phyloP scores from a whole-genome alignment of 2,113 vertebrate genomes.

The Xyrauchen texanus region DNA sequence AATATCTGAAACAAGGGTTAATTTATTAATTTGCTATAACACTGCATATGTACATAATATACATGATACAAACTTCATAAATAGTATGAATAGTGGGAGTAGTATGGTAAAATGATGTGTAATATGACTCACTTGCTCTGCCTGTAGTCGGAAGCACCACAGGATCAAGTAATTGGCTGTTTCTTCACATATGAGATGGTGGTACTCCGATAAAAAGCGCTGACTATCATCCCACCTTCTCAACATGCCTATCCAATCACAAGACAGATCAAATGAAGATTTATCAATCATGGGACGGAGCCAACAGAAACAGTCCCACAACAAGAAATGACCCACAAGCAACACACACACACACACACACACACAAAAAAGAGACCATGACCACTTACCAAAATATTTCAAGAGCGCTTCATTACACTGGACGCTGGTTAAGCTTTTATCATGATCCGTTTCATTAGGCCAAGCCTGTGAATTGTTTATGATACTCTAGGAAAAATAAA shows the following conservation, averaged over 20 bases:
- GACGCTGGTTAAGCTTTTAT: conserved; percentile 82
- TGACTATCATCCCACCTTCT: conserved; percentile 97
- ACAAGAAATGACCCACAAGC: no score
- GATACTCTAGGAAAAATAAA: conserved; percentile 80
- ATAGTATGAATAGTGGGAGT: no score
- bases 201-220: conserved; percentile 88
- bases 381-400: conserved; percentile 89
- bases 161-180: conserved; percentile 89
- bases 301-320: neutral
- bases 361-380: no score
- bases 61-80: no score
- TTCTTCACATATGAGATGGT: conserved; percentile 94
- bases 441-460: conserved; percentile 80
- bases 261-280: neutral
- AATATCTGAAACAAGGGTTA: no score
- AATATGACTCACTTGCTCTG: conserved; percentile 81
- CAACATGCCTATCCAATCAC: conserved; percentile 83
- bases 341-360: no score
- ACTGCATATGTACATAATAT: no score
- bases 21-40: no score
- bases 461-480: conserved; percentile 81
- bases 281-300: no score
- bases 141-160: conserved; percentile 94
- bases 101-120: no score
- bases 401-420: conserved; percentile 90